These are phyloP conservation scores for Cantharis flavilabris DNA, from an alignment of 2,888 invertebrate species.

Conservation along the genomic window DNA sequence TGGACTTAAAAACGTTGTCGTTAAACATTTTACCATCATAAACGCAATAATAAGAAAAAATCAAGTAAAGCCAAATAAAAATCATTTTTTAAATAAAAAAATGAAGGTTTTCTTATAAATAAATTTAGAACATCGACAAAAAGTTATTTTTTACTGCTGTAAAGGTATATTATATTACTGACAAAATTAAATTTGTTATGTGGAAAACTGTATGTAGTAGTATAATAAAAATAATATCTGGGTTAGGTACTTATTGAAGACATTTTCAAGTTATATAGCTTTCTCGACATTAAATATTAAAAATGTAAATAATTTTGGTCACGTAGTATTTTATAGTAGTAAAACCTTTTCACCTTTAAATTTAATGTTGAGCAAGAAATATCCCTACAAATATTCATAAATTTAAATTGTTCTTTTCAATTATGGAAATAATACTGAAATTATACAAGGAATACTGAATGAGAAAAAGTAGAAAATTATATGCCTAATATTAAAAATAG, in stretches of 20 bases:
- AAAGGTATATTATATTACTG: background rate
- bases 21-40: background rate
- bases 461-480: background rate
- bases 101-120: background rate
- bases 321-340: background rate
- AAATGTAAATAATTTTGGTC: background rate
- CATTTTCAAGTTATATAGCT: background rate
- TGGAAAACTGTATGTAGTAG: background rate
- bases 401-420: background rate
- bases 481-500: background rate
- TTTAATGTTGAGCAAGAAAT: background rate
- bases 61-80: background rate
- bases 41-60: background rate
- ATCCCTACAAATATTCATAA: background rate
- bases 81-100: too few relatives aligned
- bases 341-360: background rate
- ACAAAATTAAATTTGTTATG: background rate
- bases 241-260: background rate
- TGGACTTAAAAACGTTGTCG: background rate
- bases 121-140: background rate
- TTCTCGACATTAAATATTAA: background rate
- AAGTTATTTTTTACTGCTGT: background rate
- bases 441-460: background rate
- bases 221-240: background rate
- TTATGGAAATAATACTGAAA: background rate